Conservation (phyloP, 2,113 vertebrate species). For the Scomber scombrus region DNA sequence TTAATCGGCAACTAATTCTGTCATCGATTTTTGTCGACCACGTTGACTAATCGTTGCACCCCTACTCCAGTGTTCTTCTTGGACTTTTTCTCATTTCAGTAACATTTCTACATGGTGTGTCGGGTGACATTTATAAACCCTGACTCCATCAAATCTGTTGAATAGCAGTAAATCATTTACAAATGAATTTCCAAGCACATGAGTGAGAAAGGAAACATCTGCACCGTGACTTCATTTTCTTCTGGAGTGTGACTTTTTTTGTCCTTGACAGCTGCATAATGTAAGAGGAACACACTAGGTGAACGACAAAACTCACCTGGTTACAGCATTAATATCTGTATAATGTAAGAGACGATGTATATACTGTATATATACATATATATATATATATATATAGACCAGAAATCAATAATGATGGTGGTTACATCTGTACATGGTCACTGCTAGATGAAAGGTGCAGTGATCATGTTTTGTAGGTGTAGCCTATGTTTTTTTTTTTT, state of each 20-base stretch:
- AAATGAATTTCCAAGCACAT: conserved; percentile 30
- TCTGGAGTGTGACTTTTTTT: conserved; percentile 26
- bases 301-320: not conserved
- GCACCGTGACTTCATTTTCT: conserved; percentile 27
- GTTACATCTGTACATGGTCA: conserved; percentile 7
- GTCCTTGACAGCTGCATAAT: conserved; percentile 43
- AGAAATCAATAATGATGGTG: conserved; percentile 1
- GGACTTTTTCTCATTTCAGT: not conserved
- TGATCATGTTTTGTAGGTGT: not conserved
- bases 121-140: not conserved
- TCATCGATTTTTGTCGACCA: too few species aligned
- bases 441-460: conserved; percentile 12
- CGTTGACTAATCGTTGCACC: too few species aligned
- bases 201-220: not conserved
- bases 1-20: too few species aligned
- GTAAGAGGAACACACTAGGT: not conserved
- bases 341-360: not conserved
- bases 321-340: not conserved
- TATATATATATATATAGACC: too few species aligned
- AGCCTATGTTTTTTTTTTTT: conserved; percentile 16
- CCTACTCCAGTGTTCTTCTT: not conserved
- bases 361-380: too few species aligned
- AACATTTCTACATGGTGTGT: not conserved
- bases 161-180: conserved; percentile 44
- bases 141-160: conserved; percentile 9